Evolutionary conservation across 37 sponge, comb jelly and placozoan species (phyloP).

Genomic region (Oopsacas minuta): DNA sequence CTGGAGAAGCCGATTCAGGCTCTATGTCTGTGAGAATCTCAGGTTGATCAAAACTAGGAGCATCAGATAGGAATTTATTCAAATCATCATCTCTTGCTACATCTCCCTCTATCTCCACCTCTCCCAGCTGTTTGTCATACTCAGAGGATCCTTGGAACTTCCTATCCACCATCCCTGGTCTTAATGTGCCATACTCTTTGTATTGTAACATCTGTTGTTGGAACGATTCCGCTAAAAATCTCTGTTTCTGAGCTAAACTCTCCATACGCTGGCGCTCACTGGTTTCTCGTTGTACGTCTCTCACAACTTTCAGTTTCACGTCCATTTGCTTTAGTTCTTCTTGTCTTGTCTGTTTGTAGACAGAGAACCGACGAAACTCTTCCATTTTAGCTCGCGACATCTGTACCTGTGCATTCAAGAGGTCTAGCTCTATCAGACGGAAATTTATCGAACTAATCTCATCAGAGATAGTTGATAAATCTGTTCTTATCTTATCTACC

Average conservation of each 20-base stretch:
- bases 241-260: background rate
- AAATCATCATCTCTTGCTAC: background rate
- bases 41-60: background rate
- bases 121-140: slow-evolving; percentile 11
- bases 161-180: slow-evolving; percentile 1
- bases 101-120: background rate
- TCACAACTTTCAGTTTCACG: background rate
- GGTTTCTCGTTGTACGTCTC: background rate
- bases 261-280: background rate
- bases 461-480: background rate
- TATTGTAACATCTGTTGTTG: background rate
- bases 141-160: slow-evolving; percentile 19
- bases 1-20: background rate
- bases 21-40: background rate
- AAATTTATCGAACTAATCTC: background rate
- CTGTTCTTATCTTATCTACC: background rate
- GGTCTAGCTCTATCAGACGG: background rate
- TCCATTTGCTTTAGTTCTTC: background rate
- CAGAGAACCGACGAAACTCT: slow-evolving; percentile 7
- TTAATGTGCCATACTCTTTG: background rate
- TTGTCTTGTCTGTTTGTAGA: background rate
- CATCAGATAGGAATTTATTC: background rate
- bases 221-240: background rate
- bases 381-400: slow-evolving; percentile 3
- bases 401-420: background rate